A percentile compares a stretch with the other conserved stretches of the same genome.
These are phyloP conservation scores for Paradoxurus hermaphroditus DNA, from an alignment of 2,113 vertebrate species.

Conservation along the genomic window DNA sequence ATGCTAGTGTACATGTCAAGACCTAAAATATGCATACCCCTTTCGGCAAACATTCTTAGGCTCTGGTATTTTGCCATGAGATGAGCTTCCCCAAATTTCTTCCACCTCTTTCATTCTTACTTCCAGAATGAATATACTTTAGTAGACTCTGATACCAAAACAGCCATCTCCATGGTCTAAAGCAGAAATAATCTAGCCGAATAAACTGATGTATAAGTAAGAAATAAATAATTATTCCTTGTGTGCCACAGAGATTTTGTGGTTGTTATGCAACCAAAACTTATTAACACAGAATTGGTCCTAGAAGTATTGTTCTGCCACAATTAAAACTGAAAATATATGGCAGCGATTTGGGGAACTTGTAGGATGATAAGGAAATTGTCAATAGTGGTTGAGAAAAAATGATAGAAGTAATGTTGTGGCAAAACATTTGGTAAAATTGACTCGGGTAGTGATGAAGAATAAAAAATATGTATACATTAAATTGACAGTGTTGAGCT, in stretches of 20 bases:
- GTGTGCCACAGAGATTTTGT: background rate
- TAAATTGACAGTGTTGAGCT: background rate
- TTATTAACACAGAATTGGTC: conserved; percentile 25
- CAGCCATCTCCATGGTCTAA: background rate
- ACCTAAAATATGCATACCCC: background rate
- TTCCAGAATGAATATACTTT: background rate
- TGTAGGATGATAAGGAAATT: background rate
- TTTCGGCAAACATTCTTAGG: background rate
- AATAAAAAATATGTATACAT: background rate
- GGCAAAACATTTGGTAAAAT: conserved; percentile 1
- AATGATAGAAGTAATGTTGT: background rate
- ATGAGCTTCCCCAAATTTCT: background rate
- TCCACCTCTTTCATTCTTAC: background rate
- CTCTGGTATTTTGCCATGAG: background rate
- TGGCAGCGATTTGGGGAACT: background rate
- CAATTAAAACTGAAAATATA: conserved; percentile 39
- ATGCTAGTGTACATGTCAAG: background rate
- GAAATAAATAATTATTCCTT: conserved; percentile 22
- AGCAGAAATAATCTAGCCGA: background rate
- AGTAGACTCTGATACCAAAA: background rate
- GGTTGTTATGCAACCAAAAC: conserved; percentile 34
- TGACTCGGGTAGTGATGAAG: background rate
- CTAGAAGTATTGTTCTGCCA: background rate
- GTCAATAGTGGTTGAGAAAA: conserved; percentile 10
- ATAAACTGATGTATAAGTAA: conserved; percentile 20